Evolutionary conservation across 2,888 invertebrate species (phyloP), one percentile per base, ranked within the genome.

Genomic region (Hypsopygia costalis): DNA sequence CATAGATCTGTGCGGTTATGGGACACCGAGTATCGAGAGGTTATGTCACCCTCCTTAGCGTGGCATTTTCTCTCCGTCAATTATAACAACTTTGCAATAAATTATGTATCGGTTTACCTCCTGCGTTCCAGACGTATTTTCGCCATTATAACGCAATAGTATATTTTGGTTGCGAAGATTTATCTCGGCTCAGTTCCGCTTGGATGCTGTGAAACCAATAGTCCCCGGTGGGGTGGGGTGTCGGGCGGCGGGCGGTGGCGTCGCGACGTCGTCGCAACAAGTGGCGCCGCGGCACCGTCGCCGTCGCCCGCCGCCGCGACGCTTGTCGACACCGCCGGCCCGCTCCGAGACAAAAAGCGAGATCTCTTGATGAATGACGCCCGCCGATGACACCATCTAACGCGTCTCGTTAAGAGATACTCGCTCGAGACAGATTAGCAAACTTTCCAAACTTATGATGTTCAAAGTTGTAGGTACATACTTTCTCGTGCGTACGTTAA

Each of bases 201-300:
- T 31, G 21, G 34, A 36, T 16, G 31, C 38, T 39, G 11, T 28
- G 40, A 35, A 34, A 44, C 37, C 44, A 34, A 40, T 40, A 40
- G 31, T 29, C 16, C 16, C 16, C 16, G 16, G 29, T 4, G 32
- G 6, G 31, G 20, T 22, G 3, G 20, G 7, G 32, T 36, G 11
- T 11, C 1, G 32, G 41, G 33, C 27, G 34, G 34, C 36, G 31
- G 36, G 34, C 32, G 12, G 31, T 9, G 49, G 31, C 43, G 52
- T 43, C 48, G 47, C 52, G 52, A 39, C 36, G 34, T 28, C 28
- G 56, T 40, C 53, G 77, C 81, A 83, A 83, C 82, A 82, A 81
- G 83, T 82, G 83, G 78, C 75, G 80, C 69, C 77, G 52, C 42
- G 21, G 36, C 46, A 40, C 30, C 50, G 46, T 51, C 43, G 51